These are phyloP conservation scores for Sitophilus oryzae DNA, from an alignment of 1,140 invertebrate genomes.

Conservation along the genomic window DNA sequence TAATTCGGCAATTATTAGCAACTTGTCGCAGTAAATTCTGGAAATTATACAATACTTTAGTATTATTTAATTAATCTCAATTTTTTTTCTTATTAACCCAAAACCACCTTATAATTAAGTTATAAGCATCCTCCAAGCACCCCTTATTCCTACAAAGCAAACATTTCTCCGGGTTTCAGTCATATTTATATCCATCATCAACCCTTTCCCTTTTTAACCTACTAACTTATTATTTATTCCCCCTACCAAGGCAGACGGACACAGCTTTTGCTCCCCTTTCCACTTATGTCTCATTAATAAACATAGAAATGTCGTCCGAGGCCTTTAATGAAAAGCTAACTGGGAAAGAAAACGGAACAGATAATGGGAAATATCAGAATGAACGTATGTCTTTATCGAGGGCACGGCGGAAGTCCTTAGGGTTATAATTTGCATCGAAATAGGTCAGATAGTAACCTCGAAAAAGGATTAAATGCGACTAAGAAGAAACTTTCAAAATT, in stretches of 20 bases:
- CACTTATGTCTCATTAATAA: background rate
- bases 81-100: too few relatives aligned
- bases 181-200: background rate
- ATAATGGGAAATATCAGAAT: background rate
- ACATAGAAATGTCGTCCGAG: background rate
- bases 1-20: too few relatives aligned
- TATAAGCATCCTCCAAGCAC: too few relatives aligned
- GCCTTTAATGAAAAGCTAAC: background rate
- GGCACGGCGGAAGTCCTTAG: background rate
- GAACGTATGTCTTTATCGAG: background rate
- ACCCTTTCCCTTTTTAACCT: background rate
- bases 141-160: too few relatives aligned
- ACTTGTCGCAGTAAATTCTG: too few relatives aligned
- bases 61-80: too few relatives aligned
- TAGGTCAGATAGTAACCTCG: too few relatives aligned
- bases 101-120: too few relatives aligned
- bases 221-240: background rate
- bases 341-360: background rate
- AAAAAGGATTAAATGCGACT: too few relatives aligned
- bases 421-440: background rate
- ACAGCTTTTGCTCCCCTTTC: background rate
- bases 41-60: too few relatives aligned
- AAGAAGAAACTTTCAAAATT: too few relatives aligned
- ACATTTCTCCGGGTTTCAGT: background rate
- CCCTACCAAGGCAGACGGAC: background rate